Evolutionary conservation across 2,797 vertebrate genomes (phyloP), one percentile per base, ranked within the genome.

Genomic region (Fratercula arctica): DNA sequence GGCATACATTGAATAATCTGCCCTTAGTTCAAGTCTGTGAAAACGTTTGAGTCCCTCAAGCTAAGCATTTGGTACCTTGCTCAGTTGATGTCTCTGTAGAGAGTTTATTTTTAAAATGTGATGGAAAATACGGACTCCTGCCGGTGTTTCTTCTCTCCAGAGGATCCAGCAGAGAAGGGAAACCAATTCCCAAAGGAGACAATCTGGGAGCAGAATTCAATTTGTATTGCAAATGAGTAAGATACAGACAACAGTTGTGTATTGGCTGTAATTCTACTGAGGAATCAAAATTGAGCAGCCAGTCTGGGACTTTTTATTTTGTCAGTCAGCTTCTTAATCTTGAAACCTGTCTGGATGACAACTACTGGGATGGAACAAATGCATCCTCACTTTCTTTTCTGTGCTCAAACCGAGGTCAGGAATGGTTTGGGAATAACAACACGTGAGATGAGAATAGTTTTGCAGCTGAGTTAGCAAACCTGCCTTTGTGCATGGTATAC

Each of bases 401-500:
- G 0, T 56, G 31, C 59, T 29, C 64, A 70, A 87, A 73, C 10
- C 1, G 2, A 70, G 53, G 19, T 88, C 45, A 39, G 61, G 41
- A 66, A 16, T 70, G 29, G 8, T 81, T 81, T 92, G 54, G 37
- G 21, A 87, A 66, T 67, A 57, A 13, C 23, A 61, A 3, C 2
- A 0, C 3, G 3, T 16, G 20, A 85, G 15, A 50, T 29, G 5
- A 66, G 41, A 85, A 35, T 25, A 51, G 29, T 68, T 90, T 63
- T 78, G 41, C 54, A 67, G 6, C 39, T 69, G 61, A 67, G 43
- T 74, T 84, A 69, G n/a, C 51, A 81, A 91, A 73, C 16, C 20
- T 70, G 70, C 25, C 18, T 79, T 91, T 72, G 13, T 0, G 0
- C 4, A 1, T 24, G 9, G 33, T 59, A 0, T 48, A 21, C 13